Conservation (phyloP, 2,888 invertebrate species). For the Agrotis puta region DNA sequence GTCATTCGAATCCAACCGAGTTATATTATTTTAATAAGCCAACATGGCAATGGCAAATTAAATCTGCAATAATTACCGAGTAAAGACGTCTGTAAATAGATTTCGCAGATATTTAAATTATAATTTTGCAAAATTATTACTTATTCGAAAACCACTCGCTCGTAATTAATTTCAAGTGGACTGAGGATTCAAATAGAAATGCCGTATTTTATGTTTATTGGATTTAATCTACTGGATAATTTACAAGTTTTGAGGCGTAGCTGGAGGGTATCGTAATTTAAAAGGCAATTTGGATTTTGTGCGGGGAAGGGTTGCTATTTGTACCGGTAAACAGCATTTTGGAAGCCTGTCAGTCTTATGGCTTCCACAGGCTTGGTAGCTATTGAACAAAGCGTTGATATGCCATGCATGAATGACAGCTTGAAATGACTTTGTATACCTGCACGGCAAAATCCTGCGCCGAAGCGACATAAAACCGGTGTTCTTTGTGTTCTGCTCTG, state of each 20-base stretch:
- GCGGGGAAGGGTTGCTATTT: too few relatives aligned
- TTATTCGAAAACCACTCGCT: constrained; percentile 39
- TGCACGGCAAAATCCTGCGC: too few relatives aligned
- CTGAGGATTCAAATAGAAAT: constrained; percentile 17
- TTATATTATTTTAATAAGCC: background rate
- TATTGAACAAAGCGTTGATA: too few relatives aligned
- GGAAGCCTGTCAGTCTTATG: too few relatives aligned
- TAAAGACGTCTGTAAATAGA: constrained; percentile 10
- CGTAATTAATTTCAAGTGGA: constrained; percentile 38
- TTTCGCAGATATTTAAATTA: constrained; percentile 6
- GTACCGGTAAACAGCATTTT: too few relatives aligned
- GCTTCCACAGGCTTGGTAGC: too few relatives aligned
- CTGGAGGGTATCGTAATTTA: background rate
- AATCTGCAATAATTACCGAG: constrained; percentile 20
- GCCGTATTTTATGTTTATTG: constrained; percentile 27
- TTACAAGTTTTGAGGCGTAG: constrained; percentile 14
- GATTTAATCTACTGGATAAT: constrained; percentile 40
- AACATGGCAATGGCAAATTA: background rate
- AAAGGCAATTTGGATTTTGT: constrained; percentile 15
- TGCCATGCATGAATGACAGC: too few relatives aligned
- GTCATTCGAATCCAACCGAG: background rate
- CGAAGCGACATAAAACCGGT: too few relatives aligned
- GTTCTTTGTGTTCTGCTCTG: too few relatives aligned
- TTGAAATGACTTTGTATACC: too few relatives aligned
- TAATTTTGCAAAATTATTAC: constrained; percentile 34